Conservation (phyloP, 2,113 vertebrate species). For the Planiliza haematocheilus region DNA sequence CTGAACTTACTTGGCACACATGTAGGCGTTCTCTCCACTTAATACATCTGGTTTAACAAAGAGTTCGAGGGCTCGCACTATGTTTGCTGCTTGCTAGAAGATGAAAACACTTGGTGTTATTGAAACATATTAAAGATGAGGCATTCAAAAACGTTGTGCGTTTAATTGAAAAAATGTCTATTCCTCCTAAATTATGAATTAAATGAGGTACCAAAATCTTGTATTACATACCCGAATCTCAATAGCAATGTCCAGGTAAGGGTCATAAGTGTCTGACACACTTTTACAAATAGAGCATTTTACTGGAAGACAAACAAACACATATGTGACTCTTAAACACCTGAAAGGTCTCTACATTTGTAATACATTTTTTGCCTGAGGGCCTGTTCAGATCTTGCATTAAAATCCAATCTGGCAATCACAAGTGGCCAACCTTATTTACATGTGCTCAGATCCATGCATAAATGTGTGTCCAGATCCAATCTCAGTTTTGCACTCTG, state of each 20-base stretch:
- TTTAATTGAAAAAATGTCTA: too few relatives aligned
- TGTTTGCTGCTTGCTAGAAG: constrained; percentile 89
- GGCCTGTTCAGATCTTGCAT: too few relatives aligned
- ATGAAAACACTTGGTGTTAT: neutral
- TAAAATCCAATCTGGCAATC: neutral
- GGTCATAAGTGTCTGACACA: constrained; percentile 95
- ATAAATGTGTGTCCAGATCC: too few relatives aligned
- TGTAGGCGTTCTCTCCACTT: constrained; percentile 94
- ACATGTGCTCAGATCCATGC: too few relatives aligned
- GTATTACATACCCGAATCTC: constrained; percentile 90
- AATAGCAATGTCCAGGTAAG: constrained; percentile 93
- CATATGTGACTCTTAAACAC: neutral
- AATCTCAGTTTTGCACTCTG: too few relatives aligned
- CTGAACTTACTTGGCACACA: constrained; percentile 92
- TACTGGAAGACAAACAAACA: constrained; percentile 81
- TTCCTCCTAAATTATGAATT: too few relatives aligned
- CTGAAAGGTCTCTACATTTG: too few relatives aligned
- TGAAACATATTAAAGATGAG: neutral
- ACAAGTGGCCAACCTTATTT: too few relatives aligned
- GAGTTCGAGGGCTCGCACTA: constrained; percentile 90
- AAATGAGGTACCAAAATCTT: too few relatives aligned
- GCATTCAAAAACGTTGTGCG: too few relatives aligned
- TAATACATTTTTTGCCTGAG: neutral
- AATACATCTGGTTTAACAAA: constrained; percentile 94
- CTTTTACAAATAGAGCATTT: constrained; percentile 94